Base-by-base conservation (phyloP, 2,797 vertebrate genomes). In the Rhinella marina region DNA sequence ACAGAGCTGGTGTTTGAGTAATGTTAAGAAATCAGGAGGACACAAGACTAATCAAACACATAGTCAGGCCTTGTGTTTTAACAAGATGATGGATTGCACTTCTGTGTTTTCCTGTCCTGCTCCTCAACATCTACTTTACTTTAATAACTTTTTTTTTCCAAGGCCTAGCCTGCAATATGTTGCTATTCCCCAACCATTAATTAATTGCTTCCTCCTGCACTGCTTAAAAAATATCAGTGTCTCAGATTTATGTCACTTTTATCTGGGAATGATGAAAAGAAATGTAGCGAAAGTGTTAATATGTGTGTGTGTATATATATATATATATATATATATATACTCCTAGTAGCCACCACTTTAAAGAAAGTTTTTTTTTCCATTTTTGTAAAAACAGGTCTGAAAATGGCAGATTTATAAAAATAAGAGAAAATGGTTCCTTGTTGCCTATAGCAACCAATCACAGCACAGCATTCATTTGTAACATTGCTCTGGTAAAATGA, bases 31-130 rank as follows among this genome's bases (percentile, higher is more conserved):
- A 90, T 91, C 92, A 92, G 92, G 92, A 95, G 94, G 95, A 96
- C 95, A 93, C 93, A 96, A 93, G 91, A 79, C 92, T 92, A 89
- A 88, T 92, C 84, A 91, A 94, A 96, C 95, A 89, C 96, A 95
- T 92, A 92, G 91, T 91, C 91, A 72, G 17, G 0, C 90, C 93
- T 91, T 91, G 90, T 95, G 93, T 92, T 90, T 89, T 90, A 93
- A 94, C 92, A 93, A 95, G 92, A 91, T 95, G 94, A 96, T 93
- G 95, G 90, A 90, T 90, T 84, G 88, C 88, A 83, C 88, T 89
- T 79, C 62, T 84, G 73, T 89, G 88, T 87, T 89, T 89, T 89
- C 64, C 81, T 86, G 81, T 87, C 88, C 52, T 62, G 81, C 81
- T 79, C 85, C 56, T 86, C 75, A 79, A 79, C 52, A 79, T 85